These are phyloP conservation scores for Ptychadena robeensis DNA, from an alignment of 2,797 vertebrate genomes.

Conservation along the genomic window DNA sequence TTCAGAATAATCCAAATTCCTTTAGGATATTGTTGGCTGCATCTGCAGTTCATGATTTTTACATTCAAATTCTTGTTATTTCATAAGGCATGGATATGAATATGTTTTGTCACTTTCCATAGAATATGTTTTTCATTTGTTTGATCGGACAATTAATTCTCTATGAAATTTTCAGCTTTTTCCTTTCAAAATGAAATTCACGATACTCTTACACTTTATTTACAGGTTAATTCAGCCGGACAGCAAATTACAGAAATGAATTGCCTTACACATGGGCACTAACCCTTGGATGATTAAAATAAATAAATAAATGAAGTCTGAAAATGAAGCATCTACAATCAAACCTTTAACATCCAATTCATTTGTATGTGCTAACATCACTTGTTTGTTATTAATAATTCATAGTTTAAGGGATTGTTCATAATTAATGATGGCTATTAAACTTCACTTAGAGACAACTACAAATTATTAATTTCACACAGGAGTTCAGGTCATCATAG, in stretches of 20 bases:
- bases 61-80: neutral
- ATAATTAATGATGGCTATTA: conserved; percentile 58
- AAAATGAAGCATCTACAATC: conserved; percentile 36
- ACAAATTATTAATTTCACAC: conserved; percentile 51
- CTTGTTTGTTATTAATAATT: conserved; percentile 57
- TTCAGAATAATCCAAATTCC: neutral
- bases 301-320: too few relatives aligned
- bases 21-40: neutral
- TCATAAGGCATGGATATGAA: neutral
- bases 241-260: conserved; percentile 51
- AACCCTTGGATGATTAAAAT: conserved; percentile 33
- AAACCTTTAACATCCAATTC: conserved; percentile 40
- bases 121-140: conserved; percentile 23
- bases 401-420: conserved; percentile 51
- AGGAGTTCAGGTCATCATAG: conserved; percentile 47
- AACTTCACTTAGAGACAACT: conserved; percentile 57
- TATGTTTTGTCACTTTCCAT: conserved; percentile 4
- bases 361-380: conserved; percentile 54
- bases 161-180: conserved; percentile 27
- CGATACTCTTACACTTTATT: conserved; percentile 39
- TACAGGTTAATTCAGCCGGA: conserved; percentile 41
- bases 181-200: conserved; percentile 33
- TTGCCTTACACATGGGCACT: conserved; percentile 28
- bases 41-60: neutral
- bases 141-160: conserved; percentile 32